Evolutionary conservation across 2,113 vertebrate genomes (phyloP).

Genomic region (Psittacula cyanocephala): DNA sequence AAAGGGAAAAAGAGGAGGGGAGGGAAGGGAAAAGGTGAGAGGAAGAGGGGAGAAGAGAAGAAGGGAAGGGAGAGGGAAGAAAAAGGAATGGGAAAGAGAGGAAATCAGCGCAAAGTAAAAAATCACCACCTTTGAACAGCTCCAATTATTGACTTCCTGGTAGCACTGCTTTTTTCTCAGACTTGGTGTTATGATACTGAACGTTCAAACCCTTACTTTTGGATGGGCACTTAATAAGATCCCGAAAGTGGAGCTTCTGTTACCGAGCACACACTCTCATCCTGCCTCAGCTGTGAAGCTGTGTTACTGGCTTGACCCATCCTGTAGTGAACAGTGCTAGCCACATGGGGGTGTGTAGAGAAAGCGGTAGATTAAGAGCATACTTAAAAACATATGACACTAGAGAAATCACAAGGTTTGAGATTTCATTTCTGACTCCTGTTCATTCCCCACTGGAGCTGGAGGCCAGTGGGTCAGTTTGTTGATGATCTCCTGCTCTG

Average conservation of each 20-base stretch:
- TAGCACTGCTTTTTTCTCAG: background rate
- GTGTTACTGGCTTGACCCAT: background rate
- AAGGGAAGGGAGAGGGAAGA: background rate
- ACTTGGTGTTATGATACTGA: background rate
- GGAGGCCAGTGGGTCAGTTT: no score
- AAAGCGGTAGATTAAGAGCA: background rate
- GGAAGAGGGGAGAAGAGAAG: background rate
- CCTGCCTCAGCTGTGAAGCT: no score
- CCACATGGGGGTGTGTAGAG: background rate
- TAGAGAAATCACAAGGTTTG: background rate
- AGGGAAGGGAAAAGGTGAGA: background rate
- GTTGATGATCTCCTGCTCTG: background rate
- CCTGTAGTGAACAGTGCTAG: background rate
- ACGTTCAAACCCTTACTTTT: background rate
- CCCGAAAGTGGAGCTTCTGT: rapidly evolving
- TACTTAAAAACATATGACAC: rapidly evolving
- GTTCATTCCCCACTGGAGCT: background rate
- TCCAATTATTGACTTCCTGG: background rate
- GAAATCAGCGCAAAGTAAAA: background rate
- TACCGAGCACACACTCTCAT: rapidly evolving
- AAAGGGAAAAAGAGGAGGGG: background rate
- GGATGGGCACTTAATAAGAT: background rate
- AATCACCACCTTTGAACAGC: background rate
- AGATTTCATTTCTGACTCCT: background rate
- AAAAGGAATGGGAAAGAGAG: background rate